A percentile compares a stretch with the other conserved stretches of the same genome.
Evolutionary conservation across 1,140 invertebrate species (phyloP).

Genomic region (Dolichoris vasculosae): DNA sequence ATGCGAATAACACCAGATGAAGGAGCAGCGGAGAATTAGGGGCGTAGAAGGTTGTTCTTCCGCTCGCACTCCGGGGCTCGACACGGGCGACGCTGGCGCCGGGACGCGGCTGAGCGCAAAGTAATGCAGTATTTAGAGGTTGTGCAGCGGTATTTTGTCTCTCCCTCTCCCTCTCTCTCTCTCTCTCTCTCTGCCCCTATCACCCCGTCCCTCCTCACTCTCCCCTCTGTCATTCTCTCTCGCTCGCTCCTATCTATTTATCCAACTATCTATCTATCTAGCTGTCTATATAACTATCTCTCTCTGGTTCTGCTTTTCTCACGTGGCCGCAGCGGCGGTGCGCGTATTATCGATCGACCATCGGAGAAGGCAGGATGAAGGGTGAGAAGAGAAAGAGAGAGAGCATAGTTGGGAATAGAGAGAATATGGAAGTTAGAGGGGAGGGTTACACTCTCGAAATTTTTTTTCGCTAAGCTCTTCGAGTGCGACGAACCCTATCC

Average conservation of each 20-base stretch:
- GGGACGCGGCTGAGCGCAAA: slow-evolving; percentile 24
- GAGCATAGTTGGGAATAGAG: not conserved
- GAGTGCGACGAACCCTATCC: not conserved
- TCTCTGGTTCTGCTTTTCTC: slow-evolving; percentile 5
- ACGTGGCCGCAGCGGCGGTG: slow-evolving; percentile 5
- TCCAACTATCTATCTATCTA: too few relatives aligned
- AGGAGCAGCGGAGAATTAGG: not conserved
- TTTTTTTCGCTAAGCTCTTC: not conserved
- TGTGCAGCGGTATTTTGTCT: slow-evolving; percentile 18
- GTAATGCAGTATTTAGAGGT: slow-evolving; percentile 49
- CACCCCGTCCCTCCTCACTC: slow-evolving; percentile 7
- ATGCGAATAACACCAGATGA: not conserved
- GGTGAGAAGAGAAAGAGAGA: not conserved
- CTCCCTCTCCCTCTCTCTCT: slow-evolving; percentile 33
- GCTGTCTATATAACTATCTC: too few relatives aligned
- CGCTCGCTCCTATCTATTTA: too few relatives aligned
- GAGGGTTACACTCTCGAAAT: slow-evolving; percentile 12
- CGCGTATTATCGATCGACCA: slow-evolving; percentile 48
- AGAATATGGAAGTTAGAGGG: not conserved
- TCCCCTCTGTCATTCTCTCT: slow-evolving; percentile 35
- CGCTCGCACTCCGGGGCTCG: not conserved
- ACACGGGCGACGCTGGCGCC: slow-evolving; percentile 25
- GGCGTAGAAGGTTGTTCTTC: too few relatives aligned
- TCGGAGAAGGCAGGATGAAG: not conserved
- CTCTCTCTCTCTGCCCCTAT: not conserved